Evolutionary conservation across 2,888 invertebrate species (phyloP).

Genomic region (Formica aserva): DNA sequence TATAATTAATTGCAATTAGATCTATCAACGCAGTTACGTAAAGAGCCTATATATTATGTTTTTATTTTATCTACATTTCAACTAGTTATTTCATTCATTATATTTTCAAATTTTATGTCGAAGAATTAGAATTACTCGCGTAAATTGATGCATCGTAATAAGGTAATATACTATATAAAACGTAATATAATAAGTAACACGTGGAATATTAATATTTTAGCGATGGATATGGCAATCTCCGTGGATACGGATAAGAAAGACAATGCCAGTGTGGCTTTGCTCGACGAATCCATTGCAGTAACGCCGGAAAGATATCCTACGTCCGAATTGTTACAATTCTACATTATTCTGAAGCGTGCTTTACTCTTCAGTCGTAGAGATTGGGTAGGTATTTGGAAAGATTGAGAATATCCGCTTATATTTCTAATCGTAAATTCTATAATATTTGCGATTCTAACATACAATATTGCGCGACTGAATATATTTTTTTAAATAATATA

Average conservation of each 20-base stretch:
- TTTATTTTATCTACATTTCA: neutral
- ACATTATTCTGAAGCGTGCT: slow-evolving; percentile 94
- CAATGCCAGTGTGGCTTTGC: slow-evolving; percentile 90
- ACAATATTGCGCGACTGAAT: neutral
- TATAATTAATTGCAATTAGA: slow-evolving; percentile 7
- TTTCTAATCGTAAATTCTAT: neutral
- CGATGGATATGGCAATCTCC: slow-evolving; percentile 88
- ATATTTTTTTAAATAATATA: neutral
- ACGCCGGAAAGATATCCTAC: slow-evolving; percentile 93
- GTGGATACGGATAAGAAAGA: slow-evolving; percentile 90
- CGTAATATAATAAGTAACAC: too few relatives aligned
- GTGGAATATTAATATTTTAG: slow-evolving; percentile 18
- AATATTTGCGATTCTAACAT: neutral
- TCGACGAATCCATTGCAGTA: slow-evolving; percentile 88
- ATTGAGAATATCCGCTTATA: neutral
- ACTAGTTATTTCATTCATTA: neutral
- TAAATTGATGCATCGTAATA: neutral
- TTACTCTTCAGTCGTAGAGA: slow-evolving; percentile 94
- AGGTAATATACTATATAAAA: neutral
- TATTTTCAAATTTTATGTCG: neutral
- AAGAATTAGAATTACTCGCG: neutral
- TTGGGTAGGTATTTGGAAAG: slow-evolving; percentile 89
- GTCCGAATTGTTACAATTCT: slow-evolving; percentile 93
- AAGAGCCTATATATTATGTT: neutral
- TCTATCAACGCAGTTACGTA: neutral